Conservation (phyloP, 2,113 vertebrate species). For the Garra rufa region DNA sequence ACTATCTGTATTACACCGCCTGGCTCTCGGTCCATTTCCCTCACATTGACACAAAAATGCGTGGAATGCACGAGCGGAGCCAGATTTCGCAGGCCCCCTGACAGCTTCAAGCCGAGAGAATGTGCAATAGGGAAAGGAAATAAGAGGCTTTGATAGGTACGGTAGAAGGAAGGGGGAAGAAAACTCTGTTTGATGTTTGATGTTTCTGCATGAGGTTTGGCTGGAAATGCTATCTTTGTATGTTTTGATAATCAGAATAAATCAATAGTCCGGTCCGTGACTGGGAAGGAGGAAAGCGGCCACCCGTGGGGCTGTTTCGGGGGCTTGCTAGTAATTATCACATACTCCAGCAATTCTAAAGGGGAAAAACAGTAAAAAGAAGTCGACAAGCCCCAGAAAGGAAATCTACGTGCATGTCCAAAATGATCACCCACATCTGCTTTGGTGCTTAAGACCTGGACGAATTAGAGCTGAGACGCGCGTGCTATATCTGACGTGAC, state of each 20-base stretch:
- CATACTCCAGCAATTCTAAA: conserved; percentile 55
- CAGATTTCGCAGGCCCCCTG: neutral
- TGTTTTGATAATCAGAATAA: conserved; percentile 49
- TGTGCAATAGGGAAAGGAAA: neutral
- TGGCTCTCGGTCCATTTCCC: conserved; percentile 2
- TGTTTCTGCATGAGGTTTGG: conserved; percentile 39
- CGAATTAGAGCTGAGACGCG: neutral
- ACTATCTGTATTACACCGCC: neutral
- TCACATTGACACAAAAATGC: conserved; percentile 14
- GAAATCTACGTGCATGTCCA: neutral
- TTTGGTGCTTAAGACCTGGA: neutral
- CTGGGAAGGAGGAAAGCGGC: conserved; percentile 35
- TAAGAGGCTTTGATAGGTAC: conserved; percentile 9
- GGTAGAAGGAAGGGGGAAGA: neutral
- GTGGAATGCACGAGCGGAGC: conserved; percentile 1
- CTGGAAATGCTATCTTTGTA: conserved; percentile 5
- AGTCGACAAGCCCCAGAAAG: conserved; percentile 18
- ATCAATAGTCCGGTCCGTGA: conserved; percentile 57
- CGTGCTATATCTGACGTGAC: neutral
- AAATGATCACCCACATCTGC: conserved; percentile 17
- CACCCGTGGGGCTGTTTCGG: conserved; percentile 8
- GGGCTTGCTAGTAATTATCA: conserved; percentile 41
- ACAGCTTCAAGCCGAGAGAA: conserved; percentile 12
- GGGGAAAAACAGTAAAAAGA: conserved; percentile 4
- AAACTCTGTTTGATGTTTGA: conserved; percentile 3